phyloP scores from a whole-genome alignment of 2,888 invertebrate genomes.

The Leptinotarsa juncta region DNA sequence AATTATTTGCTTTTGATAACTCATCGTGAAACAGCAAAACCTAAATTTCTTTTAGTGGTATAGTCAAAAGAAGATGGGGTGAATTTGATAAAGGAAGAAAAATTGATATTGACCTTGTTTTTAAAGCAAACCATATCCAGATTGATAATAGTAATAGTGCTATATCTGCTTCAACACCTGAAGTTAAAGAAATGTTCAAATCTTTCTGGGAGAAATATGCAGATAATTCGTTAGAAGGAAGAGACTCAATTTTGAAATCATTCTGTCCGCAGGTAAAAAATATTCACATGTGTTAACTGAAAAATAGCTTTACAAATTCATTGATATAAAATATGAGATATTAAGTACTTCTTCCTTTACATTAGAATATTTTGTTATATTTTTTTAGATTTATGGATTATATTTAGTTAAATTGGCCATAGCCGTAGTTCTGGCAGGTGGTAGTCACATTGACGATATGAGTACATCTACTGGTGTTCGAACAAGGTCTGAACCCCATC shows the following conservation, averaged over 20 bases:
- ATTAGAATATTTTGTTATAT: not conserved
- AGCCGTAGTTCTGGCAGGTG: constrained; percentile 74
- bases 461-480: constrained; percentile 51
- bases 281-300: too few relatives aligned
- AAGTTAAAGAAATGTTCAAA: constrained; percentile 76
- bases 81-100: constrained; percentile 71
- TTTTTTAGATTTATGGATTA: constrained; percentile 83
- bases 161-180: constrained; percentile 70
- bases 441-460: constrained; percentile 66
- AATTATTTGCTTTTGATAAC: too few relatives aligned
- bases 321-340: too few relatives aligned
- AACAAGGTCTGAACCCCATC: constrained; percentile 83
- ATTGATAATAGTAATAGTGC: constrained; percentile 69
- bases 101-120: constrained; percentile 76
- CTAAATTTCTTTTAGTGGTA: constrained; percentile 72
- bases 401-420: constrained; percentile 89
- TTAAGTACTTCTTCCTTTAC: not conserved
- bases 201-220: constrained; percentile 79
- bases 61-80: constrained; percentile 80
- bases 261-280: constrained; percentile 82
- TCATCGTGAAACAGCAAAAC: not conserved
- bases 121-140: constrained; percentile 79
- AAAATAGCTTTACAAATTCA: not conserved
- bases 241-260: constrained; percentile 82
- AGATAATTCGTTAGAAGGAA: constrained; percentile 74